Base-by-base conservation (phyloP, 2,113 vertebrate species). In the Hipposideros armiger region DNA sequence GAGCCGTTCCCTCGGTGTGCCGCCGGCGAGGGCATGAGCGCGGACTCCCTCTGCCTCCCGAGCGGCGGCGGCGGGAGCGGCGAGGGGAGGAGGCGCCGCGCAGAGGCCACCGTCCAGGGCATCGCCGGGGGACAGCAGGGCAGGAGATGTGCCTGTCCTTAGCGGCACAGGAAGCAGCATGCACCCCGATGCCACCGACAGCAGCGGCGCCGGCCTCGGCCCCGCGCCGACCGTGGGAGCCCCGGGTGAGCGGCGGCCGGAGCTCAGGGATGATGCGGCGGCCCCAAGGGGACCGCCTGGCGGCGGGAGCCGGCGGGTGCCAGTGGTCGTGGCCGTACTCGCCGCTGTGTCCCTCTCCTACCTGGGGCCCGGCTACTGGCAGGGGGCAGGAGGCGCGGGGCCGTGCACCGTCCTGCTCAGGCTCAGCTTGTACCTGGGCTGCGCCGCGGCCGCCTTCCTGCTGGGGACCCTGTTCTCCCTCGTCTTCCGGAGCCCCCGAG, bases 61-160 rank as follows among this genome's bases (percentile, higher is more conserved):
- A 88, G 98, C 96, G 76, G 91, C 87, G 78, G 96, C 85, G 78
- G 92, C 78, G 76, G 87, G 94, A 87, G 88, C 85, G 66, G 82
- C 80, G 77, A 87, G 87, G 42, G 89, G 64, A 36, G 67, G 40
- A 47, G 95, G 86, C 78, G 26, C 72, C 67, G 78, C 73, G 90
- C 86, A 6, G 94, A 91, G 95, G 97, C 94, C 95, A 76, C 91
- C 60, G 97, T 92, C 89, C 97, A n/a, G 91, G 96, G 81, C 93
- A 82, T 93, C 95, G 60, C 83, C 80, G 74, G 76, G 96, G 95
- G 82, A 47, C 78, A 20, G 95, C 72, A 36, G 67, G 96, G 94
- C 97, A 42, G 98, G 98, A 98, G 97, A 98, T 98, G 98, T 94
- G 96, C 98, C 95, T 95, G 90, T 94, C 87, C 54, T 94, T 97